Conservation (phyloP, 1,140 invertebrate species). For the Calephelis nemesis region DNA sequence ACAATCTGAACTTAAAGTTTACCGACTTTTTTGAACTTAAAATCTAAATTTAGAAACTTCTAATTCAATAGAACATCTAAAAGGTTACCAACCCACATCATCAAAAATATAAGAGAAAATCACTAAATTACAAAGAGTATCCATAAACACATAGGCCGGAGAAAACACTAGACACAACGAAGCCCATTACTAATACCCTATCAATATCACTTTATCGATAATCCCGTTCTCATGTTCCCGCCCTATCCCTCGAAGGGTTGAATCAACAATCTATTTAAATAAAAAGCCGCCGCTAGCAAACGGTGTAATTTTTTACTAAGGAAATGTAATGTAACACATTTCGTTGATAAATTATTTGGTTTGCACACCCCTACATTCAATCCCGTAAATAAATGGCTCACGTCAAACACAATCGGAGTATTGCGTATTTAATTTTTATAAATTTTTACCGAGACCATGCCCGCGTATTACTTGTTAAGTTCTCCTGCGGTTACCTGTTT, state of each 20-base stretch:
- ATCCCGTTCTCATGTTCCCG: slow-evolving; percentile 10
- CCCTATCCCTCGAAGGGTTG: slow-evolving; percentile 24
- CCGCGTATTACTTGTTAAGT: too few species aligned
- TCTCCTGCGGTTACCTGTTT: too few species aligned
- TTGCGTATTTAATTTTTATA: slow-evolving; percentile 32
- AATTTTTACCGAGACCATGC: too few species aligned
- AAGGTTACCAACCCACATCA: too few species aligned
- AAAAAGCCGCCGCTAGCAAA: slow-evolving; percentile 32
- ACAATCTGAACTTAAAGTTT: too few species aligned
- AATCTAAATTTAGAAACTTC: too few species aligned
- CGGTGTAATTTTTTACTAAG: slow-evolving; percentile 40
- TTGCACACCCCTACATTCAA: slow-evolving; percentile 43
- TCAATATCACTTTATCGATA: slow-evolving; percentile 19
- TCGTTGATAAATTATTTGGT: slow-evolving; percentile 47
- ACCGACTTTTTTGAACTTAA: too few species aligned
- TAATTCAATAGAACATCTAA: too few species aligned
- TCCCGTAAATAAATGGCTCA: slow-evolving; percentile 43
- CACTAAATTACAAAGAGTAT: background rate
- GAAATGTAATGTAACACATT: slow-evolving; percentile 44
- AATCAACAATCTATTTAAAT: slow-evolving; percentile 36
- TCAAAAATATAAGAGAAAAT: background rate
- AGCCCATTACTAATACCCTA: slow-evolving; percentile 7
- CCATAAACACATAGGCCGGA: background rate
- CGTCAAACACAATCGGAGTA: slow-evolving; percentile 37
- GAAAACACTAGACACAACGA: slow-evolving; percentile 7